Evolutionary conservation across 1,140 invertebrate genomes (phyloP).

Genomic region (Sycobia sp.): DNA sequence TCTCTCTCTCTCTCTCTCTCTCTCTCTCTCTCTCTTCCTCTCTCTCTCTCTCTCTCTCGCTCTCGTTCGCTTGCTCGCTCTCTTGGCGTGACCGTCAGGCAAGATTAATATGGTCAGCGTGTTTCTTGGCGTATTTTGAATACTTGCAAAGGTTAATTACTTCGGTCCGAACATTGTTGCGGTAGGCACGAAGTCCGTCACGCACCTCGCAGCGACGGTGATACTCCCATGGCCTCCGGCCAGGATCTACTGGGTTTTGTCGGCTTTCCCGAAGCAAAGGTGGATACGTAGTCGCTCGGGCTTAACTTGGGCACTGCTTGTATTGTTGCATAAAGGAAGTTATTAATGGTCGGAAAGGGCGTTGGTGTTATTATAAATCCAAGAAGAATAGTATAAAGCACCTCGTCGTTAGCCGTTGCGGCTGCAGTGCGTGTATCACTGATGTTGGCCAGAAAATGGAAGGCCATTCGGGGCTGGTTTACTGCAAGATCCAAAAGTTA

Average conservation of each 20-base stretch:
- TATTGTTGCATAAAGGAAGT: conserved; percentile 34
- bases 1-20: conserved; percentile 28
- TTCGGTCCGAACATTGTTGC: conserved; percentile 50
- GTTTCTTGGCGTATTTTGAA: conserved; percentile 58
- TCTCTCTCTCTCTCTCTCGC: too few species aligned
- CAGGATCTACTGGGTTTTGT: conserved; percentile 8
- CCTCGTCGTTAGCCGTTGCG: conserved; percentile 26
- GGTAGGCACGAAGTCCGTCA: conserved; percentile 17
- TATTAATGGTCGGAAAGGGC: conserved; percentile 21
- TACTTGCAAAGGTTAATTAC: conserved; percentile 57
- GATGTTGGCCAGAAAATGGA: conserved; percentile 6
- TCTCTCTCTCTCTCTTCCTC: conserved; percentile 38
- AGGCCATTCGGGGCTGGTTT: neutral
- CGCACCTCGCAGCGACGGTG: neutral
- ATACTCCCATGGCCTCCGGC: neutral
- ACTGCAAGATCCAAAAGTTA: too few species aligned
- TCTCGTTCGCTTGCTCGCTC: too few species aligned
- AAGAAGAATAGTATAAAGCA: conserved; percentile 2
- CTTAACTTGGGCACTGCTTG: too few species aligned
- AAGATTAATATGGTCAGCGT: conserved; percentile 58
- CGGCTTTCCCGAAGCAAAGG: too few species aligned
- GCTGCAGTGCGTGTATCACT: conserved; percentile 6
- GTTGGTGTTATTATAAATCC: conserved; percentile 15
- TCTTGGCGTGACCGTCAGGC: conserved; percentile 48
- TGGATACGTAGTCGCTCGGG: too few species aligned